phyloP scores from a whole-genome alignment of 1,140 invertebrate genomes.

The Eulimnadia texana region DNA sequence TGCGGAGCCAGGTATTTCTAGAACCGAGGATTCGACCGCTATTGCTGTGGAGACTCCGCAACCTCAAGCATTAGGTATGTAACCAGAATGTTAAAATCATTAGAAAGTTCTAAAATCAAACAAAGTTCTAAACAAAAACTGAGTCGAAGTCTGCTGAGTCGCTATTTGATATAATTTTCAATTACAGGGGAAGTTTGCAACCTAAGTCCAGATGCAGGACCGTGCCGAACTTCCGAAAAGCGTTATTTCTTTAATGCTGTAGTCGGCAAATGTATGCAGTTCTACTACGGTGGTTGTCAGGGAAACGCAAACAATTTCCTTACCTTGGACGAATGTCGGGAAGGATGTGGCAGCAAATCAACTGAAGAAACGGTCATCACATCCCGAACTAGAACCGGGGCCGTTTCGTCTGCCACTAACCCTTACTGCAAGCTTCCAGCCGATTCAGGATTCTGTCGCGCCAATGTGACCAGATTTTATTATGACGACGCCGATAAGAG shows the following conservation, averaged over 20 bases:
- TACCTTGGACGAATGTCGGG: constrained; percentile 45
- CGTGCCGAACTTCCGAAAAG: constrained; percentile 58
- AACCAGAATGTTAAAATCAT: too few relatives aligned
- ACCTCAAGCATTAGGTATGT: too few relatives aligned
- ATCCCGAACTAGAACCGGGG: not conserved
- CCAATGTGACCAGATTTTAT: not conserved
- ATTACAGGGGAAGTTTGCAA: constrained; percentile 45
- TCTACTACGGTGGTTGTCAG: constrained; percentile 62
- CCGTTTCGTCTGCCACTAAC: not conserved
- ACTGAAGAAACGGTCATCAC: constrained; percentile 23
- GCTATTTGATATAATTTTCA: too few relatives aligned
- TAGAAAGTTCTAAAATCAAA: too few relatives aligned
- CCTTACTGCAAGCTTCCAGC: not conserved
- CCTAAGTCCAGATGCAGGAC: constrained; percentile 54
- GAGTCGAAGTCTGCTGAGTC: too few relatives aligned
- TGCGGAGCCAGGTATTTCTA: too few relatives aligned
- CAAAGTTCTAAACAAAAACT: too few relatives aligned
- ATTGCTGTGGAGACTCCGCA: too few relatives aligned
- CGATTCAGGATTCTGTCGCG: constrained; percentile 8
- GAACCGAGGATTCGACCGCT: too few relatives aligned
- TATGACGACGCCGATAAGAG: not conserved
- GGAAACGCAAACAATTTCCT: constrained; percentile 68
- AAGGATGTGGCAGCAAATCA: too few relatives aligned
- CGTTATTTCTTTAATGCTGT: constrained; percentile 73
- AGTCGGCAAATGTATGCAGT: constrained; percentile 49